A percentile compares a stretch with the other conserved stretches of the same genome.
These are phyloP conservation scores for Amphipoea oculea DNA, from an alignment of 2,888 invertebrate genomes.

Conservation along the genomic window DNA sequence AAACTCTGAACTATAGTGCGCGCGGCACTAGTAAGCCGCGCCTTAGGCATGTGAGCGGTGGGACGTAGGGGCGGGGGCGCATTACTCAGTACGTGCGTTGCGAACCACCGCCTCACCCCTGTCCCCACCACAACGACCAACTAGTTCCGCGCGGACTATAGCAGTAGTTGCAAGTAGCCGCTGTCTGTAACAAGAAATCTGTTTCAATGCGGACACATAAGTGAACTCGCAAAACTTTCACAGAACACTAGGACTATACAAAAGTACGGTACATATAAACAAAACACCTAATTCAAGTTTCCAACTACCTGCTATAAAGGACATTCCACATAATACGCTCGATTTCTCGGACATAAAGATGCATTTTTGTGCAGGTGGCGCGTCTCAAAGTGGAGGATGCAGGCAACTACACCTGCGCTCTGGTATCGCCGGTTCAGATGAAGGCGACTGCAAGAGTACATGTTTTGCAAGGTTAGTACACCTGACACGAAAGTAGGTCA, in stretches of 20 bases:
- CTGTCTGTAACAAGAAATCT: background rate
- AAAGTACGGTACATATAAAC: background rate
- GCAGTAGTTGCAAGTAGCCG: no score
- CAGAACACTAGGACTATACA: background rate
- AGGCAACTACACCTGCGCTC: constrained; percentile 93
- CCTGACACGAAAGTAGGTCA: background rate
- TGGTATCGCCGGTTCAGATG: constrained; percentile 90
- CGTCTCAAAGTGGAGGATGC: constrained; percentile 91
- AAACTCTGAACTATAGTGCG: background rate
- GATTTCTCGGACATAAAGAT: constrained; percentile 29
- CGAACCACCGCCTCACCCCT: no score
- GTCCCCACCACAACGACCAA: no score
- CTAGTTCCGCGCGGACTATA: no score
- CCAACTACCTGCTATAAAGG: background rate
- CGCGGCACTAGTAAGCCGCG: no score
- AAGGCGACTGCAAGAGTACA: constrained; percentile 91
- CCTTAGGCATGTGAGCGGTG: no score
- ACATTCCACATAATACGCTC: background rate
- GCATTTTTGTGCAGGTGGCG: constrained; percentile 87
- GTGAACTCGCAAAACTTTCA: background rate
- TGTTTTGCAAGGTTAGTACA: constrained; percentile 91
- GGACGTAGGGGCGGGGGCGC: no score
- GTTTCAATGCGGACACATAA: no score
- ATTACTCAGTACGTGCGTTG: no score
- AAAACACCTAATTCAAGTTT: constrained; percentile 15